These are phyloP conservation scores for Columbina picui DNA, from an alignment of 2,113 vertebrate species.

Conservation along the genomic window DNA sequence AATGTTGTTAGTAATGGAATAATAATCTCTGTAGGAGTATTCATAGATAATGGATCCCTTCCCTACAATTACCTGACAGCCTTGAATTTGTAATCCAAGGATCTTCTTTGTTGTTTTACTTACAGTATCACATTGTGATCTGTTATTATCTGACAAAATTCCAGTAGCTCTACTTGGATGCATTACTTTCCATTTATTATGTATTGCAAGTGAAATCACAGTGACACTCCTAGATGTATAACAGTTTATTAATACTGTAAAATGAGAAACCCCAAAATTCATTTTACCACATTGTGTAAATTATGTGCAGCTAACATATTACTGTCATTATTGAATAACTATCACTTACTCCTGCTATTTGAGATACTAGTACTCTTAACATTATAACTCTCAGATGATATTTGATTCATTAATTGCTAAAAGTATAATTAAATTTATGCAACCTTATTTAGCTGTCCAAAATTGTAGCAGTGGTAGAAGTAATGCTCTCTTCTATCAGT, in stretches of 20 bases:
- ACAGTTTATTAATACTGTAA: neutral
- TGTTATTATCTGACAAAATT: neutral
- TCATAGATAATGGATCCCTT: neutral
- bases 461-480: neutral
- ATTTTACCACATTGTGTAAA: neutral
- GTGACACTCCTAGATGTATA: neutral
- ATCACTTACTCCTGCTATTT: neutral
- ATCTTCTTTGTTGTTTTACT: neutral
- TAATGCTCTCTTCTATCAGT: neutral
- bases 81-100: neutral
- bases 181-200: neutral
- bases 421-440: neutral
- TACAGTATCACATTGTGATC: neutral
- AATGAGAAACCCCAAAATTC: neutral
- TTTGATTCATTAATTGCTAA: neutral
- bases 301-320: neutral
- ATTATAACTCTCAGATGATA: neutral
- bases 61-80: neutral
- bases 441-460: neutral
- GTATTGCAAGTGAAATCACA: neutral
- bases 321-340: neutral
- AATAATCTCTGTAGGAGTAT: neutral
- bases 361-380: neutral
- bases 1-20: neutral
- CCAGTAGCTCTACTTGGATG: neutral